Conservation (phyloP, 1,140 invertebrate genomes). For the Magallana ariakensis region DNA sequence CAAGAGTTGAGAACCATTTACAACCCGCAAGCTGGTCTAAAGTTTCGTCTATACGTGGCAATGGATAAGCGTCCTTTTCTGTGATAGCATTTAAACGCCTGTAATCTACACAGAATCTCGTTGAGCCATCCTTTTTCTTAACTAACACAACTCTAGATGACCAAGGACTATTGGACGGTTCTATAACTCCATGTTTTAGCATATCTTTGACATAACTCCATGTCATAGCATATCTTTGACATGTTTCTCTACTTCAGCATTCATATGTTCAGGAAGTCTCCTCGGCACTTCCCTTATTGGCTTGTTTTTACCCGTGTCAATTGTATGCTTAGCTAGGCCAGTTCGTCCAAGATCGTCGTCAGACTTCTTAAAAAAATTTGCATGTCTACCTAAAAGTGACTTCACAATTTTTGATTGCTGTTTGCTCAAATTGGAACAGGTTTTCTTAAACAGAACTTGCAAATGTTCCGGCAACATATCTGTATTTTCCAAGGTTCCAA, state of each 20-base stretch:
- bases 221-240: not conserved
- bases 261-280: constrained; percentile 11
- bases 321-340: not conserved
- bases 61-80: constrained; percentile 47
- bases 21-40: constrained; percentile 33
- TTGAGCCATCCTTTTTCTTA: constrained; percentile 78
- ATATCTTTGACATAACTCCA: constrained; percentile 48
- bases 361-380: not conserved
- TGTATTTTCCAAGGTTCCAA: not conserved
- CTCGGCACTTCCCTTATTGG: constrained; percentile 19
- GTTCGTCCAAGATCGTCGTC: not conserved
- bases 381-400: not conserved
- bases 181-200: constrained; percentile 62
- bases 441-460: constrained; percentile 12
- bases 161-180: constrained; percentile 78
- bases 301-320: not conserved
- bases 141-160: constrained; percentile 81
- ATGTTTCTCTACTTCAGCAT: constrained; percentile 29
- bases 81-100: constrained; percentile 63
- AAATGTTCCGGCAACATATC: not conserved
- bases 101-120: constrained; percentile 81
- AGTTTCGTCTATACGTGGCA: constrained; percentile 40
- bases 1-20: constrained; percentile 37
- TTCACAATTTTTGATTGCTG: not conserved
- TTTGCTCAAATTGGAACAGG: not conserved